Evolutionary conservation across 2,113 vertebrate species (phyloP).

Genomic region (Halichoerus grypus): DNA sequence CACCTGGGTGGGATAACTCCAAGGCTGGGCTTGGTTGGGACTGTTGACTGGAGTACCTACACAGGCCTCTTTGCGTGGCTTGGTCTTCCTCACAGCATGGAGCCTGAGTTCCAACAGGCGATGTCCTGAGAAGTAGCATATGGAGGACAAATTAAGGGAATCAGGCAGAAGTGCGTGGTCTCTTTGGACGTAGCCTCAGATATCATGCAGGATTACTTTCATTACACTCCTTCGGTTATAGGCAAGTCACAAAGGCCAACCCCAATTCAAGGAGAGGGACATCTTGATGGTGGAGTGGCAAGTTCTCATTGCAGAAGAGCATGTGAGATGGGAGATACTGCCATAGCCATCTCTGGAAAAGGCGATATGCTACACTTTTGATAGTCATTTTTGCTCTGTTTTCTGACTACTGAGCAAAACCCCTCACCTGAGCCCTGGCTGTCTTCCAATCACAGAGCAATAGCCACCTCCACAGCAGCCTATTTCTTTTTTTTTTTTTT

Average conservation of each 20-base stretch:
- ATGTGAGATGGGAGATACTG: background rate
- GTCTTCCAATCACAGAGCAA: constrained; percentile 20
- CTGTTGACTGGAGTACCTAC: background rate
- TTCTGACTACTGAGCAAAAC: constrained; percentile 25
- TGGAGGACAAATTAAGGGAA: background rate
- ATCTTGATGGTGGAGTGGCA: background rate
- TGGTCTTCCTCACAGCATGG: background rate
- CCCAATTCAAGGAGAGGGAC: background rate
- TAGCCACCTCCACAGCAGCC: background rate
- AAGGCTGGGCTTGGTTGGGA: background rate
- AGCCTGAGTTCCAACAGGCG: background rate
- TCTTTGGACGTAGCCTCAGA: background rate
- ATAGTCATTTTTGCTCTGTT: constrained; percentile 13
- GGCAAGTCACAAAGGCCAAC: background rate
- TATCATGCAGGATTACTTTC: background rate
- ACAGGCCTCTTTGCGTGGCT: background rate
- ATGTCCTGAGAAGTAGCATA: background rate
- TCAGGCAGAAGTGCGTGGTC: background rate
- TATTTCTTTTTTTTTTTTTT: background rate
- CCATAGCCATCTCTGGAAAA: background rate
- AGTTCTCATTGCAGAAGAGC: background rate
- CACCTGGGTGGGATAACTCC: background rate
- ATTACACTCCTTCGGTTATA: background rate
- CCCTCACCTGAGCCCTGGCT: background rate
- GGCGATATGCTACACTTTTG: background rate